phyloP scores from a whole-genome alignment of 2,888 invertebrate species.

The Sinelater perroti region DNA sequence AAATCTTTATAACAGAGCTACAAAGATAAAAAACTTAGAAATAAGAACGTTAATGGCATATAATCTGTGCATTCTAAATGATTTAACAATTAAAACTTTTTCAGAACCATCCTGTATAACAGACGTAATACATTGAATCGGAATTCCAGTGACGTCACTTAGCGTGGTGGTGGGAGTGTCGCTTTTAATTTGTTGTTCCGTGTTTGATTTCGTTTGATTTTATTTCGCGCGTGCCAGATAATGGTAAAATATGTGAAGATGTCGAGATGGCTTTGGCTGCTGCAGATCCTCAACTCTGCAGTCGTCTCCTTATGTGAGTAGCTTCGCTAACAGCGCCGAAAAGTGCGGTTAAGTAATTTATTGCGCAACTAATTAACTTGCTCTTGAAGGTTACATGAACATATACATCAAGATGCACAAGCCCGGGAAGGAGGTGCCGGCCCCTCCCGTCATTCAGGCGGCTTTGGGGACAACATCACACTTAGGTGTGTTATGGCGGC shows the following conservation, averaged over 20 bases:
- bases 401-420: neutral
- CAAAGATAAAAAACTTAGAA: too few species aligned
- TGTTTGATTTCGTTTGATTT: constrained; percentile 4
- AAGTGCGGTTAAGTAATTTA: constrained; percentile 15
- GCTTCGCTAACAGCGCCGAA: constrained; percentile 2
- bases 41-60: too few species aligned
- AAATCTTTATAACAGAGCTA: too few species aligned
- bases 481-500: neutral
- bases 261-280: constrained; percentile 15
- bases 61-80: too few species aligned
- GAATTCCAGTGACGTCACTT: too few species aligned
- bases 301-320: constrained; percentile 10
- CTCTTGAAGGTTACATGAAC: neutral
- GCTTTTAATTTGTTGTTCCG: constrained; percentile 2
- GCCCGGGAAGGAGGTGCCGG: neutral
- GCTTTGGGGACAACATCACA: neutral
- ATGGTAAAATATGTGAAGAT: constrained; percentile 28
- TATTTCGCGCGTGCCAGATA: constrained; percentile 8
- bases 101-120: too few species aligned
- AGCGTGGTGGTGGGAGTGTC: too few species aligned
- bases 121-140: too few species aligned
- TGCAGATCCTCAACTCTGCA: neutral
- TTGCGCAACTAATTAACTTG: constrained; percentile 16
- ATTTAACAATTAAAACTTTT: too few species aligned
- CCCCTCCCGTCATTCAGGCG: neutral